Base-by-base conservation (phyloP, 2,113 vertebrate genomes). In the Prionailurus bengalensis region DNA sequence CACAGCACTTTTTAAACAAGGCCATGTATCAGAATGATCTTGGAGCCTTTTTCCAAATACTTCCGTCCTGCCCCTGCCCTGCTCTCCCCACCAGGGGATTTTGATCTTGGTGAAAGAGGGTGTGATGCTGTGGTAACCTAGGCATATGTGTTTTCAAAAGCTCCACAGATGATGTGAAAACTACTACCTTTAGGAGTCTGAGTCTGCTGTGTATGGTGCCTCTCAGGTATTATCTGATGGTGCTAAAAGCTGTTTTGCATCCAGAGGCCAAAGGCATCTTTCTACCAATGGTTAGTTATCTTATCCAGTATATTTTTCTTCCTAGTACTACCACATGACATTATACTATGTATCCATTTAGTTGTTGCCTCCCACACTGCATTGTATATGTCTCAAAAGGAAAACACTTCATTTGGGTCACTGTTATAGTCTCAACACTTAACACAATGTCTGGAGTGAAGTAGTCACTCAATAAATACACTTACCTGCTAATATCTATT, bases 271-370 rank as follows among this genome's bases (percentile, higher is more conserved):
- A 17, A 39, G 93, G 48, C 29, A 53, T 73, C 42, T 89, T 88
- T 94, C 48, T 36, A 65, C 58, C 45, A 90, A 33, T 12, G 53
- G 45, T 55, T 61, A 89, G 16, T 82, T 76, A 92, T 42, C 51
- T 92, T 81, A 76, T 5, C 25, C 27, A 82, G 79, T n/a, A 85
- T 73, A 42, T 76, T 91, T 91, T 91, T 82, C 61, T 73, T 89
- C 39, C 19, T 8, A 61, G n/a, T 31, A 92, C 1, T 13, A 53
- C 31, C 9, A 71, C 21, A n/a, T 85, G 78, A 81, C 27, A 85
- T 29, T 58, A 33, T 36, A 65, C 78, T 94, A 65, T 36, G 48
- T 7, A 48, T 82, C 16, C 80, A 79, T 39, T 82, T 71, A 91
- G 58, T 27, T 95, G 31, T 87, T 25, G 29, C 61, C 48, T 94